Base-by-base conservation (phyloP, 2,797 vertebrate genomes). In the Psittacula echo region DNA sequence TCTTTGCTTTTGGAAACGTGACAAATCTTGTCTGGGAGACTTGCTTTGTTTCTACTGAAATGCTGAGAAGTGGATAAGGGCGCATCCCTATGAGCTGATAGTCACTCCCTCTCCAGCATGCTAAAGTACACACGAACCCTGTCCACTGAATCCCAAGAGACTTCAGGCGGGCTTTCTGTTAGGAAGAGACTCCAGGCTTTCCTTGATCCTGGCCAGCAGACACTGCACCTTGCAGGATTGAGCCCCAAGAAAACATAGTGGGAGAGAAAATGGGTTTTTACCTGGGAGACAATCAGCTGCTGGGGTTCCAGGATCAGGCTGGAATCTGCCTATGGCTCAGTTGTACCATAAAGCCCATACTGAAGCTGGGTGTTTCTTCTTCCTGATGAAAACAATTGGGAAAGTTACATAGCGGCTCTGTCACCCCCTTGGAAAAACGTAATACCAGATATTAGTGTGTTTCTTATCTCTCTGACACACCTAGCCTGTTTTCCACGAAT, bases 341-440 rank as follows among this genome's bases (percentile, higher is more conserved):
- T 19, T 77, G 7, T 77, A 30, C 90, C 65, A 45, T 48, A 51
- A 80, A 91, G 68, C 62, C 61, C n/a, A 5, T 34, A 23, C 84
- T 64, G 50, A 45, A 85, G 23, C 70, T 5, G 53, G 95, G 42
- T 2, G 1, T 82, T 94, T 84, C 68, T 92, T 71, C 89, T 94
- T 96, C 86, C 82, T 93, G 32, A 17, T 54, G 70, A 72, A 87
- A 84, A 95, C 81, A 91, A 90, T 90, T 10, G 26, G 91, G 78
- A 92, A 96, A 73, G 86, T 79, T 27, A 78, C 61, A 85, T 47
- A 53, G 93, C 44, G 51, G 41, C 94, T 68, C 1, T 2, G 17
- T 65, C 48, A 87, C 22, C 53, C 2, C 29, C 29, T 29, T 87
- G 73, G 94, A 90, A 95, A 84, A 71, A 53, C 19, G 54, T 30